A percentile compares a stretch with the other conserved stretches of the same genome.
phyloP scores from a whole-genome alignment of 2,888 invertebrate species.

The Teleiodes luculella region DNA sequence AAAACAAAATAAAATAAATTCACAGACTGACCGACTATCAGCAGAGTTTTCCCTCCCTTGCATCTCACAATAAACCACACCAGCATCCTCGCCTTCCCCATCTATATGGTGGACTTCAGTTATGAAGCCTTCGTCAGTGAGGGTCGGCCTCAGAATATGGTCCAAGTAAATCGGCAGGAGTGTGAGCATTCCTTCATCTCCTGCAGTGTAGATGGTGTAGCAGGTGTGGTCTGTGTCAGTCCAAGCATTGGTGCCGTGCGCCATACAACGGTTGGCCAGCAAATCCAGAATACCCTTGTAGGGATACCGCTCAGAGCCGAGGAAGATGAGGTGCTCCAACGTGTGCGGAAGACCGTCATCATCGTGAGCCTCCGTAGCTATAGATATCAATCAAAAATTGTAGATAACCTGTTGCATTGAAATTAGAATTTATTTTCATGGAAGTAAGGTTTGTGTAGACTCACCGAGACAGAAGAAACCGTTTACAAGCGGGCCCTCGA shows the following conservation, averaged over 20 bases:
- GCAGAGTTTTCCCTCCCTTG: conserved; percentile 91
- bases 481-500: conserved; percentile 93
- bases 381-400: background rate
- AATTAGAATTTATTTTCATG: conserved; percentile 8
- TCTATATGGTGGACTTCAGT: conserved; percentile 96
- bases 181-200: conserved; percentile 89
- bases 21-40: conserved; percentile 73
- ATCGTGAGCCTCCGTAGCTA: conserved; percentile 94
- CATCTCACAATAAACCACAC: conserved; percentile 98
- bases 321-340: conserved; percentile 93
- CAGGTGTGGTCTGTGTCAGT: conserved; percentile 92
- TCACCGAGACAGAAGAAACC: conserved; percentile 92
- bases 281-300: conserved; percentile 94
- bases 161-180: conserved; percentile 95
- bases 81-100: conserved; percentile 92
- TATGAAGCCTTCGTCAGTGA: conserved; percentile 88
- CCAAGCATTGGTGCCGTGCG: conserved; percentile 95
- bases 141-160: conserved; percentile 90
- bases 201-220: conserved; percentile 92
- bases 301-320: conserved; percentile 93
- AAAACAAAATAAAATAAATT: background rate
- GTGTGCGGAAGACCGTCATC: conserved; percentile 96
- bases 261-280: conserved; percentile 92
- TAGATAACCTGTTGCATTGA: background rate
- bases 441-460: conserved; percentile 5